These are phyloP conservation scores for Tiliacea aurago DNA, from an alignment of 2,888 invertebrate genomes.

Conservation along the genomic window DNA sequence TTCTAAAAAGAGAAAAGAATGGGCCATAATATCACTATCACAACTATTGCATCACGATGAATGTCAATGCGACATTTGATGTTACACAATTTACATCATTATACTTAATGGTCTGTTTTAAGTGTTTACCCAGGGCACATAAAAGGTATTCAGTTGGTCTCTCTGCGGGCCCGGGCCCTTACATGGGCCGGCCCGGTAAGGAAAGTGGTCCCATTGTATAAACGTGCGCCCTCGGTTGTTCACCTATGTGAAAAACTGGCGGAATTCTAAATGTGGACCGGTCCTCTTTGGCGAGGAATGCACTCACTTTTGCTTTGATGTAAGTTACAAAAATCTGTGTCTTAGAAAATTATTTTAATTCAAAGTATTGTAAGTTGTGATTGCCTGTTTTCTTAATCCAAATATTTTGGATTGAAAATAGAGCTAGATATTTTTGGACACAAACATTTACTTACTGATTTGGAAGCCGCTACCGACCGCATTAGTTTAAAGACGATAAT, in stretches of 20 bases:
- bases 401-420: slow-evolving; percentile 30
- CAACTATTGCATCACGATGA: slow-evolving; percentile 44
- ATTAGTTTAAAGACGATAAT: slow-evolving; percentile 22
- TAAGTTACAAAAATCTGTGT: slow-evolving; percentile 14
- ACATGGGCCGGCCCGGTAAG: slow-evolving; percentile 80
- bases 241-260: slow-evolving; percentile 83
- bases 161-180: slow-evolving; percentile 64
- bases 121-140: slow-evolving; percentile 62
- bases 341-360: slow-evolving; percentile 12
- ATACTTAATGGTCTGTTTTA: slow-evolving; percentile 62
- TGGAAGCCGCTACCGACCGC: neutral
- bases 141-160: slow-evolving; percentile 65
- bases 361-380: neutral
- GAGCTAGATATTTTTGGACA: slow-evolving; percentile 10
- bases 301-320: slow-evolving; percentile 64
- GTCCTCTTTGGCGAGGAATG: slow-evolving; percentile 67
- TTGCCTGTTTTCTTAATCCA: slow-evolving; percentile 21
- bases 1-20: slow-evolving; percentile 23
- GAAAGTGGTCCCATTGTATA: slow-evolving; percentile 86
- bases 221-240: slow-evolving; percentile 76
- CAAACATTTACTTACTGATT: slow-evolving; percentile 25
- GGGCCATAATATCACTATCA: slow-evolving; percentile 9
- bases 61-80: slow-evolving; percentile 59
- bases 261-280: slow-evolving; percentile 73
- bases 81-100: slow-evolving; percentile 66